Base-by-base conservation (phyloP, 2,888 invertebrate genomes). In the Tenthredo livida region DNA sequence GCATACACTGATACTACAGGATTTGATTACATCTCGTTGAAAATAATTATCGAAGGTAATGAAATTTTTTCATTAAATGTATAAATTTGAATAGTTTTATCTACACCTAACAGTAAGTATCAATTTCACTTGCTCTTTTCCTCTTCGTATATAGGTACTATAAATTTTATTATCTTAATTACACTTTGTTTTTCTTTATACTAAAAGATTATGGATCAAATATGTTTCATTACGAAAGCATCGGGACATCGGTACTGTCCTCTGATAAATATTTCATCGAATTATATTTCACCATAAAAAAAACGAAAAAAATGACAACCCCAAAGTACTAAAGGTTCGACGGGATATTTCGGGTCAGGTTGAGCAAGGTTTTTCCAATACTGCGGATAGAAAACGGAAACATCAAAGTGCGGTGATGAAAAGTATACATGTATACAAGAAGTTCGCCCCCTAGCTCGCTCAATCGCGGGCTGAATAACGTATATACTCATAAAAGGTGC, bases 311-410 rank as follows among this genome's bases (percentile, higher is more conserved):
- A 73, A 21, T 73, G 43, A 73, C 40, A 73, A 25, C 40, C 73
- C 43, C 21, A 43, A 73, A 73, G 43, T 21, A 25, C 29, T 10
- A 5, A 15, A 33, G 25, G 43, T 25, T 73, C 10, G 73, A 73
- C 12, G 43, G 40, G 12, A 43, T 21, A 25, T 25, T n/a, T 73
- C 12, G n/a, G 73, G 73, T 40, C 10, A 25, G 12, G 73, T 47
- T 40, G 73, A n/a, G n/a, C 73, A 67, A 73, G 21, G 43, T 73
- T 43, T 43, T 43, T 43, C n/a, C 21, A 25, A 40, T 72, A 72
- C n/a, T 40, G n/a, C n/a, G 67, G 15, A 17, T 21, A 25, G 12
- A 73, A 15, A 67, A 67, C 6, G 9, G n/a, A 12, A 73, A 73
- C 73, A 25, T 43, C 73, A 43, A 72, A 73, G 40, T 73, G 43